Base-by-base conservation (phyloP, 2,888 invertebrate species). In the Melieria picta region DNA sequence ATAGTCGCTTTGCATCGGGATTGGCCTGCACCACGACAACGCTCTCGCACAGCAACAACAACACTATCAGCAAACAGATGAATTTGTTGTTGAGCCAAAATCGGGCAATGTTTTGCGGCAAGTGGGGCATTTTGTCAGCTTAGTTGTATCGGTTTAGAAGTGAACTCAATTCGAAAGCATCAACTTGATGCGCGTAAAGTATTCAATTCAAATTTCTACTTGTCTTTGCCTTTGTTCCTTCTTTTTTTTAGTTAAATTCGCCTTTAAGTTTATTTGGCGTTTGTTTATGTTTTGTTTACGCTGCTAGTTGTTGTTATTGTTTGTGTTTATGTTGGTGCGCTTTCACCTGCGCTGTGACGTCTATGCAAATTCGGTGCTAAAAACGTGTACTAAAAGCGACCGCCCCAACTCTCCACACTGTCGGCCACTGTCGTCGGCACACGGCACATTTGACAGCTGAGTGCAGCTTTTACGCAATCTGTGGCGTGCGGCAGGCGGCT, bases 1-100 rank as follows among this genome's bases (percentile, higher is more conserved):
- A 99, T 66, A 99, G 91, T 78, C 98, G 90, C 86, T 98, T 97
- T 7, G 98, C 97, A 84, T 96, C 95, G 47, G 95, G 94, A 89
- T 95, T 96, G 61, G 79, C 89, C 77, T 83, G 81, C 13, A 67
- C 67, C 13, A 61, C 60, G 0, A 67, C 60, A 30, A 84, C 85
- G 57, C 83, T 83, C 71, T 82, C 83, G 77, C 84, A 83, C 60
- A 83, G 75, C 11, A 83, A 69, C 16, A 84, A 71, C n/a, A 84
- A 77, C 11, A 81, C 75, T 43, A 82, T 13, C 16, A 84, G 77
- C 11, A 84, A 74, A 69, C 82, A 84, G 46, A 83, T 72, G 63
- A 79, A 78, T 75, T 83, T 83, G 72, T 81, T 80, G 69, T 82
- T 78, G 69, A 76, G 77, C 82, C 82, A 82, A 67, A 77, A 80